Evolutionary conservation across 53 echinoderm and acorn worm species (phyloP).

Genomic region (Echinometra lucunter): DNA sequence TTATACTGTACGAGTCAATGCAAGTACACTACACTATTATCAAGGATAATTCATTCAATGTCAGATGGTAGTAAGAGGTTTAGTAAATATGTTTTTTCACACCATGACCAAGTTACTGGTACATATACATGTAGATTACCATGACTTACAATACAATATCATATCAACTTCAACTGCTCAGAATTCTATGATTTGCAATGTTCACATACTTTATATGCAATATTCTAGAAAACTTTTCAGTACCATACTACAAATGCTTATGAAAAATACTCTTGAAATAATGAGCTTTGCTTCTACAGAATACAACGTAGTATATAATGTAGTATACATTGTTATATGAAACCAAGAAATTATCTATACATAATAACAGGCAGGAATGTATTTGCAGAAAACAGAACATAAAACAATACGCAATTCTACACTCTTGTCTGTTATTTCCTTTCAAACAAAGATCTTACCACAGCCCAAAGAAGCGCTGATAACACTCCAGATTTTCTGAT

Average conservation of each 20-base stretch:
- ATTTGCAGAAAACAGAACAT: neutral
- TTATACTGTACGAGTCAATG: neutral
- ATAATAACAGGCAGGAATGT: neutral
- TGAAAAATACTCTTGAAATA: too few relatives aligned
- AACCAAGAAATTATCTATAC: too few relatives aligned
- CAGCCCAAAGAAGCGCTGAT: neutral
- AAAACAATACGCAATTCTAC: neutral
- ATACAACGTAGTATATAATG: too few relatives aligned
- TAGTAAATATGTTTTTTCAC: neutral
- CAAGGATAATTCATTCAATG: constrained; percentile 20
- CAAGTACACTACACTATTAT: neutral
- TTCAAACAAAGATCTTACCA: neutral
- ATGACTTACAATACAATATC: neutral
- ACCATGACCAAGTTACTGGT: neutral
- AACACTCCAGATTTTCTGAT: neutral
- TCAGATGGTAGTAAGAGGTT: neutral
- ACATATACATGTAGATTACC: neutral
- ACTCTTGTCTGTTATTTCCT: neutral
- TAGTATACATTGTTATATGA: too few relatives aligned
- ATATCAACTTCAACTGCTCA: too few relatives aligned
- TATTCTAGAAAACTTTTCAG: too few relatives aligned
- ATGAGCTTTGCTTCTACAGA: too few relatives aligned
- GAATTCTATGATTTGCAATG: too few relatives aligned
- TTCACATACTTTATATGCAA: too few relatives aligned
- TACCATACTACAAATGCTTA: too few relatives aligned